phyloP scores from a whole-genome alignment of 2,113 vertebrate genomes.

The Scopus umbretta region DNA sequence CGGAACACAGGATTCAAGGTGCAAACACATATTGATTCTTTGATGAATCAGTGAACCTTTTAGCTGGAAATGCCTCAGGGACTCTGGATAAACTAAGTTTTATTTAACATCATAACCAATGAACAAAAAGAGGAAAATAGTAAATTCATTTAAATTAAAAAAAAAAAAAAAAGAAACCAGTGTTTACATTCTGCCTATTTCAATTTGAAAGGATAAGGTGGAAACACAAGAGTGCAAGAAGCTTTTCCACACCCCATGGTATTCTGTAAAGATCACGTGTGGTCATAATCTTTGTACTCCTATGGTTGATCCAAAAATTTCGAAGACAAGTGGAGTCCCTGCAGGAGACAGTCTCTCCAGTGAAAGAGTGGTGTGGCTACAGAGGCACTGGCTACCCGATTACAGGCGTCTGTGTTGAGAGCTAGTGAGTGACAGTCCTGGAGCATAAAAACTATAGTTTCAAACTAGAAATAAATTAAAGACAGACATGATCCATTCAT shows the following conservation, averaged over 20 bases:
- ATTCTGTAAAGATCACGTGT: background rate
- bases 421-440: background rate
- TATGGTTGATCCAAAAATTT: background rate
- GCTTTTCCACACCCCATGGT: background rate
- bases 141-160: background rate
- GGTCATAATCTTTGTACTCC: background rate
- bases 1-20: background rate
- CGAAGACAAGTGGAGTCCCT: background rate
- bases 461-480: background rate
- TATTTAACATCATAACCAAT: background rate
- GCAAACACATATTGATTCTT: background rate
- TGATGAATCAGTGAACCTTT: background rate
- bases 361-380: background rate
- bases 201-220: background rate
- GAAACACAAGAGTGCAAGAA: background rate
- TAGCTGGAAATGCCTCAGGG: background rate
- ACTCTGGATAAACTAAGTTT: background rate
- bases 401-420: background rate
- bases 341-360: background rate
- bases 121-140: background rate
- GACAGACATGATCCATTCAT: background rate
- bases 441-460: background rate
- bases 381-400: background rate
- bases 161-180: background rate
- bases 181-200: background rate